Percentiles rank a stretch among this genome's conserved stretches.
These are phyloP conservation scores for Coregonus ussuriensis DNA, from an alignment of 2,797 vertebrate species.

Conservation along the genomic window DNA sequence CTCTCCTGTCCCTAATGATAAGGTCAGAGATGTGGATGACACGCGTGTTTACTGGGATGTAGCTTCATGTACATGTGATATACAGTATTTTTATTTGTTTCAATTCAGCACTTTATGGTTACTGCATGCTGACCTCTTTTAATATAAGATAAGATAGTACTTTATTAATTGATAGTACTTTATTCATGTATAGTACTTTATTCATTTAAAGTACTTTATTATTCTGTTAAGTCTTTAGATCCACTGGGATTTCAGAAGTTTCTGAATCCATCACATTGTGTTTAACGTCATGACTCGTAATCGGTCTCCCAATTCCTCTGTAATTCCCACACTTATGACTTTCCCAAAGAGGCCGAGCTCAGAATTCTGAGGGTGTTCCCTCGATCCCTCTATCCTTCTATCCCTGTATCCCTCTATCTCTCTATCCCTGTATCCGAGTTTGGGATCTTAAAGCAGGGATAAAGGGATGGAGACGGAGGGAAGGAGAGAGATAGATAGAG, in stretches of 20 bases:
- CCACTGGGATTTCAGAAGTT: not conserved
- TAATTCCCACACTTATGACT: not conserved
- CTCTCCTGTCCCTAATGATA: conserved; percentile 68
- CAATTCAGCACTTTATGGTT: not conserved
- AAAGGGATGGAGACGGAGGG: not conserved
- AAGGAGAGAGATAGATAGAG: not conserved
- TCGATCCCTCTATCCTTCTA: not conserved
- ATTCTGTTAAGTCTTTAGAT: not conserved
- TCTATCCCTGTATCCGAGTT: not conserved
- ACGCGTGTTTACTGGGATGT: conserved; percentile 26
- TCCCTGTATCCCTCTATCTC: not conserved
- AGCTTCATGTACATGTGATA: conserved; percentile 16
- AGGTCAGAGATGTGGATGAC: conserved; percentile 69
- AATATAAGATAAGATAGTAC: too few species aligned
- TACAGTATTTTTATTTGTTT: conserved; percentile 31
- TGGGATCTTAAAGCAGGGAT: not conserved
- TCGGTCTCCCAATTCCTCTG: too few species aligned
- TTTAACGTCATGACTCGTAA: not conserved
- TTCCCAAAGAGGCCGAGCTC: conserved; percentile 7
- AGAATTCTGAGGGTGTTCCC: not conserved
- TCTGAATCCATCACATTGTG: not conserved
- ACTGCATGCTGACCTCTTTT: too few species aligned
- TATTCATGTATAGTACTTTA: too few species aligned
- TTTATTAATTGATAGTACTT: too few species aligned
- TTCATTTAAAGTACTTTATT: too few species aligned